Percentiles rank a stretch among this genome's conserved stretches.
Conservation (phyloP, 2,113 vertebrate genomes). For the Apistogramma diplotaenia region DNA sequence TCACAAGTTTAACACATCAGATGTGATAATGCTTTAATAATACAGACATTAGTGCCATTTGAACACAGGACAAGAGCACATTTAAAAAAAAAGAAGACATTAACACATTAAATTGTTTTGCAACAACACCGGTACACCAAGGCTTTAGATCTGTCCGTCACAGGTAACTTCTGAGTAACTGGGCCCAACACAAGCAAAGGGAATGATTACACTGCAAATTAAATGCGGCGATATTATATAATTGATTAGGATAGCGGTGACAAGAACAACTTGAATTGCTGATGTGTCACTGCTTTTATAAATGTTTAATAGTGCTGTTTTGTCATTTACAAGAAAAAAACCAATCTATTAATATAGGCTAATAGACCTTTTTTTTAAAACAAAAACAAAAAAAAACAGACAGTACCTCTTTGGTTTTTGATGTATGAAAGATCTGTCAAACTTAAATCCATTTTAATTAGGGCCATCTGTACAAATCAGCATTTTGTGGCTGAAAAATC, state of each 20-base stretch:
- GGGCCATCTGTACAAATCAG: too few species aligned
- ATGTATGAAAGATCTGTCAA: not conserved
- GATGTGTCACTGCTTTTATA: too few species aligned
- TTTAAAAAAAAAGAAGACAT: not conserved
- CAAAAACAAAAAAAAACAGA: not conserved
- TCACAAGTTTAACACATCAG: not conserved
- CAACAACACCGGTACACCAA: not conserved
- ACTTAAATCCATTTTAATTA: not conserved
- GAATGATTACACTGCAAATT: not conserved
- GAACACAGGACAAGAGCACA: not conserved
- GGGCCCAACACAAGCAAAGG: not conserved
- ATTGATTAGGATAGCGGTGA: not conserved
- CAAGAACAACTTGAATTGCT: not conserved
- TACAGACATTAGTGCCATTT: constrained; percentile 27
- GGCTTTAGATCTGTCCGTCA: too few species aligned
- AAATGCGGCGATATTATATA: not conserved
- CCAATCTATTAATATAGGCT: too few species aligned
- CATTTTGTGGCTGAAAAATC: not conserved
- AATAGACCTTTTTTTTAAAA: too few species aligned
- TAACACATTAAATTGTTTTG: not conserved
- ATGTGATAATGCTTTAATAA: constrained; percentile 29
- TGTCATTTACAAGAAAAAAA: not conserved
- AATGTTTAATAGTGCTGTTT: not conserved
- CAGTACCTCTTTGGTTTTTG: not conserved
- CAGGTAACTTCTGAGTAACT: too few species aligned